Evolutionary conservation across 2,797 vertebrate species (phyloP).

Genomic region (Mus caroli): DNA sequence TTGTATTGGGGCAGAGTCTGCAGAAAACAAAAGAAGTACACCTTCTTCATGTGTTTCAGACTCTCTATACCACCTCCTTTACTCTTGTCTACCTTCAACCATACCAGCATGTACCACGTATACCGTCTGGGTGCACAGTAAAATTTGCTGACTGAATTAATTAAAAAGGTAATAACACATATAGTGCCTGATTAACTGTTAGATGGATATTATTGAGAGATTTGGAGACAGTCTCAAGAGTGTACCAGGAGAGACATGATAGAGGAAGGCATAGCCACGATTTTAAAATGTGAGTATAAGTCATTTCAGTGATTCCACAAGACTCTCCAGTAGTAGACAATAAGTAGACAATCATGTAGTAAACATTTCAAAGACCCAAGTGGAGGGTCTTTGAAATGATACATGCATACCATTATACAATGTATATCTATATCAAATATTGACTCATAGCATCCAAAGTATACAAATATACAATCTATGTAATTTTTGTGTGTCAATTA

Average conservation of each 20-base stretch:
- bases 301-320: slow-evolving; percentile 22
- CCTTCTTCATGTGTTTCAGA: neutral
- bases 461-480: neutral
- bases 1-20: neutral
- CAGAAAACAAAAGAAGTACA: neutral
- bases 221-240: neutral
- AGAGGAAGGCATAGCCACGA: neutral
- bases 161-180: neutral
- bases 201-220: slow-evolving; percentile 7
- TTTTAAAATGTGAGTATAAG: neutral
- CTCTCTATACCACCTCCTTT: neutral
- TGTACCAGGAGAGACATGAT: neutral
- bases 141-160: slow-evolving; percentile 12
- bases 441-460: neutral
- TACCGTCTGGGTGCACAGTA: neutral
- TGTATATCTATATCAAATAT: neutral
- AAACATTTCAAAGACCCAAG: neutral
- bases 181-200: slow-evolving; percentile 6
- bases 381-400: neutral
- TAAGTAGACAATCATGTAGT: neutral
- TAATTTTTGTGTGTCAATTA: neutral
- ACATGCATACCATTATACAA: neutral
- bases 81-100: neutral
- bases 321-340: neutral
- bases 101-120: neutral